Base-by-base conservation (phyloP, 2,113 vertebrate species). In the Trogon surrucura region DNA sequence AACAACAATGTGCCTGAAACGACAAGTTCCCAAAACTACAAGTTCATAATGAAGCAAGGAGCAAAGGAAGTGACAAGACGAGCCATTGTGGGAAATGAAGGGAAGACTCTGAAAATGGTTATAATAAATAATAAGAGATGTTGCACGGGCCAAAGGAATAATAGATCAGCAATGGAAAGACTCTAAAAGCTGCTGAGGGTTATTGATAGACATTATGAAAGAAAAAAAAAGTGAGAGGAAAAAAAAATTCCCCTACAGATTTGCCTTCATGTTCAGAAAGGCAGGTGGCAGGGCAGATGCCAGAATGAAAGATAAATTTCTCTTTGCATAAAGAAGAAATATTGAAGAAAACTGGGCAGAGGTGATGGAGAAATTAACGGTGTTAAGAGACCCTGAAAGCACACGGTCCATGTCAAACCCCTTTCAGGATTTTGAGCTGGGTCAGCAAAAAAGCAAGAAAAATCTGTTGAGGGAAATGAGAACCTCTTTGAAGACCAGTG, bases 261-360 rank as follows among this genome's bases (percentile, higher is more conserved):
- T 91, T 91, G 60, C 90, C 48, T 89, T 91, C 77, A 21, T 93
- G 71, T 69, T 96, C 88, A 56, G 82, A 71, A 78, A 85, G 83
- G 78, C 19, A 1, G 80, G 67, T 65, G 44, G 81, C 70, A 64
- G 91, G 88, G 91, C 80, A 94, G 65, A 48, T 90, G 89, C 91
- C 89, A 78, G 58, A 86, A 57, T 23, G 57, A 56, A 91, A 94
- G 90, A 95, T 88, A 93, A 80, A 94, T 95, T 85, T 88, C 71
- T 74, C 89, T 85, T 95, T 95, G 92, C 92, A 83, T 96, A 93
- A 90, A 90, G 81, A 94, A 94, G 92, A 96, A 93, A 89, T 95
- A 96, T 85, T 61, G 95, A 89, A 85, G 92, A 81, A 96, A 95
- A 89, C 70, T 1, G 27, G 84, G 71, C 85, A 95, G 78, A 89